Percentiles rank a stretch among this genome's conserved stretches.
Evolutionary conservation across 2,113 vertebrate genomes (phyloP).

Genomic region (Lasiurus cinereus): DNA sequence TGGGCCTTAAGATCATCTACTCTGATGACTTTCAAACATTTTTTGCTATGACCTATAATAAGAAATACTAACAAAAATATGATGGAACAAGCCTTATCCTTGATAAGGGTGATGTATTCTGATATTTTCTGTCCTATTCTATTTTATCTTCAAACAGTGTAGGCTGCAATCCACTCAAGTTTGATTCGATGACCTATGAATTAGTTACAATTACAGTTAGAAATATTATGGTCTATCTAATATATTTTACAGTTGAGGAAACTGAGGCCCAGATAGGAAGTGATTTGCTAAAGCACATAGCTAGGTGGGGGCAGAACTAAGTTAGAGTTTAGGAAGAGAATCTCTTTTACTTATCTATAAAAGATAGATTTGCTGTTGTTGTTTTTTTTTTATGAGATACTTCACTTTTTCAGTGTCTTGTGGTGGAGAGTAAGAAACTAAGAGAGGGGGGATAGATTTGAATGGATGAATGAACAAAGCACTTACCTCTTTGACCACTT

Average conservation of each 20-base stretch:
- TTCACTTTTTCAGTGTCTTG: neutral
- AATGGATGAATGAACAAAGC: conserved; percentile 18
- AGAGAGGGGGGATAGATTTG: neutral
- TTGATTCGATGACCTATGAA: neutral
- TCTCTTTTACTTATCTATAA: neutral
- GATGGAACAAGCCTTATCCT: neutral
- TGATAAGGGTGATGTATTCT: neutral
- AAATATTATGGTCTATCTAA: neutral
- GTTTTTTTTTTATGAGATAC: neutral
- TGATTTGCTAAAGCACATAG: conserved; percentile 32
- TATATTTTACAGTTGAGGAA: neutral
- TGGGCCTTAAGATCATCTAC: conserved; percentile 2
- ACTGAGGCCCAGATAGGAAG: neutral
- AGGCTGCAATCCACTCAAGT: neutral
- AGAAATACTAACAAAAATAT: conserved; percentile 39
- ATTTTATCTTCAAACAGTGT: neutral
- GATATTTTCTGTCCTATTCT: conserved; percentile 35
- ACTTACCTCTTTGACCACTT: conserved; percentile 46
- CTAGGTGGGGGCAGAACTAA: neutral
- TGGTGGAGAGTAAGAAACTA: neutral
- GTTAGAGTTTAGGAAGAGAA: conserved; percentile 37
- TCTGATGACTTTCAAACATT: conserved; percentile 17
- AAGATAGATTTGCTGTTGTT: neutral
- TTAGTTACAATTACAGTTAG: neutral
- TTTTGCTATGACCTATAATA: neutral